These are phyloP conservation scores for Peucedramus taeniatus DNA, from an alignment of 2,113 vertebrate species.

Conservation along the genomic window DNA sequence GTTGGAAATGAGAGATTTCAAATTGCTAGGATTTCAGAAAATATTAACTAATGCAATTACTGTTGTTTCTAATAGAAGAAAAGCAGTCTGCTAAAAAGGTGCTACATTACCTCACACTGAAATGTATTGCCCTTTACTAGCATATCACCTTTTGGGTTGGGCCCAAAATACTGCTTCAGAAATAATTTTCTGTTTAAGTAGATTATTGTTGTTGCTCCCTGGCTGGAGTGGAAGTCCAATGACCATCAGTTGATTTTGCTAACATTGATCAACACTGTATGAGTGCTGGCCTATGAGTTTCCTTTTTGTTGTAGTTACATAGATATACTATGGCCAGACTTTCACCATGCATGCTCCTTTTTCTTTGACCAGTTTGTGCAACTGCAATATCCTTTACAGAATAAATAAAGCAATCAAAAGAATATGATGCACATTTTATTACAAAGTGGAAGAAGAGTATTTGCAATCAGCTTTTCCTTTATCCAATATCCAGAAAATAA, in stretches of 20 bases:
- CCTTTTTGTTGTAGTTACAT: not conserved
- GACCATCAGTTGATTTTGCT: not conserved
- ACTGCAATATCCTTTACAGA: not conserved
- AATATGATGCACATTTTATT: not conserved
- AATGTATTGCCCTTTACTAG: not conserved
- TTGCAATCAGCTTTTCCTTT: not conserved
- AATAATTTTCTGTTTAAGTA: not conserved
- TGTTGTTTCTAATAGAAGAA: not conserved
- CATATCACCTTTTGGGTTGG: not conserved
- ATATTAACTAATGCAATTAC: not conserved
- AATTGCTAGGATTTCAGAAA: not conserved
- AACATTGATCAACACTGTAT: not conserved
- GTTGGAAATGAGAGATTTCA: not conserved
- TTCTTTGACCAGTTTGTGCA: not conserved
- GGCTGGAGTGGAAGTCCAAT: not conserved
- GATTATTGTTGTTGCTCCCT: not conserved
- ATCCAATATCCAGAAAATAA: fast-evolving
- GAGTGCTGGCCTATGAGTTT: not conserved
- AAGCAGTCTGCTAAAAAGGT: not conserved
- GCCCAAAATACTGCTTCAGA: not conserved
- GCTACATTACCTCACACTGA: not conserved
- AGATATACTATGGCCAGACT: not conserved
- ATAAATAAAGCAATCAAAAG: not conserved
- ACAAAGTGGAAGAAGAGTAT: not conserved
- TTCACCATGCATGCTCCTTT: not conserved